Base-by-base conservation (phyloP, 2,888 invertebrate genomes). In the Caenorhabditis angaria region DNA sequence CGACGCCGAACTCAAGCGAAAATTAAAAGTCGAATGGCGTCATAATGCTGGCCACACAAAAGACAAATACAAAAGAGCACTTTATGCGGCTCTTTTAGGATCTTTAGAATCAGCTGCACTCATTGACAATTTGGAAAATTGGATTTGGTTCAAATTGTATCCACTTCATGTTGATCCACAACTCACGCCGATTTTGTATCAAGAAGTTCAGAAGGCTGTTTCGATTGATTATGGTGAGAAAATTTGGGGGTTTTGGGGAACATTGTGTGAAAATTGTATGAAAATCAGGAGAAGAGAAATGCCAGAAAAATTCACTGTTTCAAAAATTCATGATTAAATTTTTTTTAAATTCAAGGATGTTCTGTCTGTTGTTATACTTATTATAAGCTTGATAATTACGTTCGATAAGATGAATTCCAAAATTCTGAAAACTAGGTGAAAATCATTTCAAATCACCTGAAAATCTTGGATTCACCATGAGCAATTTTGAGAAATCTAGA, bases 141-240 rank as follows among this genome's bases (percentile, higher is more conserved):
- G 86, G 86, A 71, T 86, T 41, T 86, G 86, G 86, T 78, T 82
- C 56, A 79, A 83, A 54, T 71, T 86, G 48, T 60, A 80, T 47
- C 69, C 77, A 10, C 77, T 84, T n/a, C 77, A 77, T 32, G 72
- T 85, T 20, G 81, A 85, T 62, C 78, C 80, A 28, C 68, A 78
- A 14, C 65, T 83, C 22, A 73, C 80, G 1, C 63, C 73, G 14
- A 55, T 77, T n/a, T 61, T 81, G n/a, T 84, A 82, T 63, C 65
- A 70, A 24, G 84, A 84, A 48, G 77, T 85, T 22, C 86, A 86
- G 68, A 83, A 78, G 32, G 74, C 74, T 14, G 75, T 86, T 18
- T 79, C 83, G n/a, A 70, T 82, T 35, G 86, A 86, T 55, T 83
- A 75, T 61, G 86, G 84, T 84, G 54, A 27, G 10, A 28, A 6